phyloP scores from a whole-genome alignment of 2,797 vertebrate species.

The Mormyrus hasselquistii region DNA sequence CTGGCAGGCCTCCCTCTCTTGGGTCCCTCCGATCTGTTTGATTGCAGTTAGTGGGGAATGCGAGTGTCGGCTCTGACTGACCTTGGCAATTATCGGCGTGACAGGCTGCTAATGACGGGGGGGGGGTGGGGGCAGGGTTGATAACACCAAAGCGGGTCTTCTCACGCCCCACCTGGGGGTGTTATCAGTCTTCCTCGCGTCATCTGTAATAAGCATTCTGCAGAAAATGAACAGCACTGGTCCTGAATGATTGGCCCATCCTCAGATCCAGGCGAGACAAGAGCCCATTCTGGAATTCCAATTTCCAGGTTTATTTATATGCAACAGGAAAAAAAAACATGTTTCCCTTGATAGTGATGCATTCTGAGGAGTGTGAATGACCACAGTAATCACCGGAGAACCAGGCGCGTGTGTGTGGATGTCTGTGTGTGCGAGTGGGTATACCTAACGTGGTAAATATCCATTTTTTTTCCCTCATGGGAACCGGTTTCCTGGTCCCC shows the following conservation, averaged over 20 bases:
- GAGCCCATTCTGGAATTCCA: neutral
- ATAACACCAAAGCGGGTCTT: neutral
- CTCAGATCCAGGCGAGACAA: neutral
- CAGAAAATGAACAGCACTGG: neutral
- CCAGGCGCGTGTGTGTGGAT: neutral
- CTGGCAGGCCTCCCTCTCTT: neutral
- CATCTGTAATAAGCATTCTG: neutral
- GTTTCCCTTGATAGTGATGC: neutral
- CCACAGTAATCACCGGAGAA: neutral
- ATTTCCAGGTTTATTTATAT: neutral
- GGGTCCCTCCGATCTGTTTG: conserved; percentile 38
- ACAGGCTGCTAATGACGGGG: conserved; percentile 39
- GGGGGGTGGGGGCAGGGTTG: neutral
- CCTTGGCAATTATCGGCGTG: conserved; percentile 43
- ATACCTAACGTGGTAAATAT: no score
- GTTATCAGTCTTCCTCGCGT: neutral
- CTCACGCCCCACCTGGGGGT: neutral
- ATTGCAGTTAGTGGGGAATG: conserved; percentile 44
- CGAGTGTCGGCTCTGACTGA: conserved; percentile 39
- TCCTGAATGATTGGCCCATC: neutral
- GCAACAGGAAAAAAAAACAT: neutral
- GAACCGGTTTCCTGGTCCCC: no score
- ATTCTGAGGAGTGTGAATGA: neutral
- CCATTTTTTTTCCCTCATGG: no score
- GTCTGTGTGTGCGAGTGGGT: neutral